These are phyloP conservation scores for Psittacula echo DNA, from an alignment of 2,797 vertebrate genomes.

Conservation along the genomic window DNA sequence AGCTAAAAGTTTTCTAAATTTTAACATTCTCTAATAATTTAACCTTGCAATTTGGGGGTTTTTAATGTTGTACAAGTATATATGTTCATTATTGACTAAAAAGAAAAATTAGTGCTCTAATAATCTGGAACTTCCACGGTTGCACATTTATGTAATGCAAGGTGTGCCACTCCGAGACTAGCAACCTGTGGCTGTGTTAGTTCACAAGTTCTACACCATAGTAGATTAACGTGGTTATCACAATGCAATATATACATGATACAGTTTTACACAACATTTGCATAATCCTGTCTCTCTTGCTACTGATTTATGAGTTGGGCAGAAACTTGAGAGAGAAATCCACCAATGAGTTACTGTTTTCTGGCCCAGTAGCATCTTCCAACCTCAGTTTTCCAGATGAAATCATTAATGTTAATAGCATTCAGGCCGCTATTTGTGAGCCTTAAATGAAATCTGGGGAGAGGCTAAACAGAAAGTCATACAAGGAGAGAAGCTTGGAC, in stretches of 20 bases:
- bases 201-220: background rate
- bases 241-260: constrained; percentile 1
- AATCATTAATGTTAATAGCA: constrained; percentile 63
- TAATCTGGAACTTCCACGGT: background rate
- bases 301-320: constrained; percentile 65
- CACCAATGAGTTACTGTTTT: constrained; percentile 61
- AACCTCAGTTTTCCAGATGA: constrained; percentile 71
- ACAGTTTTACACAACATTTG: constrained; percentile 35
- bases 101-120: background rate
- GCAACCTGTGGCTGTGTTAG: background rate
- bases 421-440: constrained; percentile 28
- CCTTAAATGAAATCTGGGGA: constrained; percentile 27
- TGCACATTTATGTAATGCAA: background rate
- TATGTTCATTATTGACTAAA: constrained; percentile 24
- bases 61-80: constrained; percentile 41
- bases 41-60: constrained; percentile 12
- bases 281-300: constrained; percentile 59
- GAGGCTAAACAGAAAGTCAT: background rate
- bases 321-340: constrained; percentile 61
- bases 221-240: background rate
- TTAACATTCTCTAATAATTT: constrained; percentile 59
- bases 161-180: background rate
- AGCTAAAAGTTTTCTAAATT: constrained; percentile 62
- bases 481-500: background rate
- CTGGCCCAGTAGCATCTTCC: constrained; percentile 57